phyloP scores from a whole-genome alignment of 2,113 vertebrate species.

The Ammodytes dubius region DNA sequence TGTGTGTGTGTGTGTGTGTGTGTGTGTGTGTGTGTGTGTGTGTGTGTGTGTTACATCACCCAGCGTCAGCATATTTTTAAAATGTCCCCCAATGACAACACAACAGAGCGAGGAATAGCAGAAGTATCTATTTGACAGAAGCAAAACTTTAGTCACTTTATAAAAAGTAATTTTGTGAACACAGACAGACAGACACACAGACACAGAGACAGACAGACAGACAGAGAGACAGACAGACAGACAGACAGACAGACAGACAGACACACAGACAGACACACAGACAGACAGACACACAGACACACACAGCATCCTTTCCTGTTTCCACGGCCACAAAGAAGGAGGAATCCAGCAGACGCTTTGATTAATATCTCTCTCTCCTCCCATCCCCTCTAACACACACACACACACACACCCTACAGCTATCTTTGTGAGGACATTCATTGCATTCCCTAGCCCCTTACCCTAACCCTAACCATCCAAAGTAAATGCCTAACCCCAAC shows the following conservation, averaged over 20 bases:
- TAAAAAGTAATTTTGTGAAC: not conserved
- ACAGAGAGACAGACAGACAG: too few species aligned
- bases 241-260: not conserved
- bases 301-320: constrained; percentile 17
- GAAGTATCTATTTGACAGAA: not conserved
- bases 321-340: not conserved
- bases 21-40: not conserved
- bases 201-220: too few species aligned
- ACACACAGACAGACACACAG: not conserved
- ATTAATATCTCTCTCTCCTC: constrained; percentile 4
- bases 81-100: constrained; percentile 8
- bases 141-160: not conserved
- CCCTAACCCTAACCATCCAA: too few species aligned
- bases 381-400: not conserved
- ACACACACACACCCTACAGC: not conserved
- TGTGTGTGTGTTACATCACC: constrained; percentile 44
- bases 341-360: constrained; percentile 19
- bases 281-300: constrained; percentile 3
- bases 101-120: not conserved
- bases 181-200: too few species aligned
- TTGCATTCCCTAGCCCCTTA: too few species aligned
- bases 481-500: too few species aligned
- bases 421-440: too few species aligned
- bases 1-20: constrained; percentile 25
- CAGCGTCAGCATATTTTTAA: constrained; percentile 42